Conservation (phyloP, 2,888 invertebrate genomes). For the Hermaeophaga mercurialis region DNA sequence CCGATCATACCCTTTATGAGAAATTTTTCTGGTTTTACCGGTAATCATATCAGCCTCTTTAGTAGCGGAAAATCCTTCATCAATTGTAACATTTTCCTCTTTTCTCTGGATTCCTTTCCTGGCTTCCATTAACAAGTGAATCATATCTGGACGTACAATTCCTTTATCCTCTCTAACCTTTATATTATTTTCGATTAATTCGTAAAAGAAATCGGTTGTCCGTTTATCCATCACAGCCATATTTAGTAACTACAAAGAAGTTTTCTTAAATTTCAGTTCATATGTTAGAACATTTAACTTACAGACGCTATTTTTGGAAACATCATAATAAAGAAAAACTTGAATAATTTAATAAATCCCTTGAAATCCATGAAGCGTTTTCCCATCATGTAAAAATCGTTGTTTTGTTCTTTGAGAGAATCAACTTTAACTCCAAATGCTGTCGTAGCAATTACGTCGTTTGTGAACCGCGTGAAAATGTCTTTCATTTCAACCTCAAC, state of each 20-base stretch:
- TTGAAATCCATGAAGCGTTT: constrained; percentile 55
- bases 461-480: constrained; percentile 56
- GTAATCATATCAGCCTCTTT: no score
- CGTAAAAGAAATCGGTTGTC: no score
- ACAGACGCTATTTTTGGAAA: no score
- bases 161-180: constrained; percentile 57
- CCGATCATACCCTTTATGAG: no score
- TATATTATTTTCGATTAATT: neutral
- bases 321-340: no score
- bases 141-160: constrained; percentile 63
- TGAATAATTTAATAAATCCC: neutral
- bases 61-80: constrained; percentile 31
- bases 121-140: constrained; percentile 62
- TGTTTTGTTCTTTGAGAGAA: constrained; percentile 60
- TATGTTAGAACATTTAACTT: no score
- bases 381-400: constrained; percentile 62
- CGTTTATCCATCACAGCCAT: no score
- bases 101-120: constrained; percentile 12
- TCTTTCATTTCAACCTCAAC: constrained; percentile 57
- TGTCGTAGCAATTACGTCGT: constrained; percentile 62
- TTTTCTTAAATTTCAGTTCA: no score
- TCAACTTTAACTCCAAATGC: no score
- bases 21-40: no score
- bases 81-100: constrained; percentile 15
- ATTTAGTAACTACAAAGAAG: no score